Conservation (phyloP, 2,113 vertebrate species). For the Albula glossodonta region DNA sequence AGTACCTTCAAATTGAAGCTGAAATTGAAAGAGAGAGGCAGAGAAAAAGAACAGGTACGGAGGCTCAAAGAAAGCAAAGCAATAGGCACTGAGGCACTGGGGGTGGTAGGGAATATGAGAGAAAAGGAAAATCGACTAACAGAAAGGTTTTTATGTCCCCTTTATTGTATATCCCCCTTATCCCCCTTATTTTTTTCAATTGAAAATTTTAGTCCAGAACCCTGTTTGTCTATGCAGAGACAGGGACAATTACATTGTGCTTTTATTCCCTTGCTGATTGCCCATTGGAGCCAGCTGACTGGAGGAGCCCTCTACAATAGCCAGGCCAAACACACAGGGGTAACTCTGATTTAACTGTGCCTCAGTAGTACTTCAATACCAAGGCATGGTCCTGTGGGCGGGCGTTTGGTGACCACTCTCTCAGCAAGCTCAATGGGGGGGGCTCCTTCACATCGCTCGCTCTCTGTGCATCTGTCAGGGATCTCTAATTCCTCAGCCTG, state of each 20-base stretch:
- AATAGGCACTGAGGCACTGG: too few relatives aligned
- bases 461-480: neutral
- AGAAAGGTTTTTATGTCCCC: neutral
- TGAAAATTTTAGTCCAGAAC: too few relatives aligned
- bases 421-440: neutral
- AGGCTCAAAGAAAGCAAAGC: neutral
- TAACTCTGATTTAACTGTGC: neutral
- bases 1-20: too few relatives aligned
- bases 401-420: neutral
- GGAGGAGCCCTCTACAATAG: slow-evolving; percentile 2
- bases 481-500: neutral
- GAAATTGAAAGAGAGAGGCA: neutral
- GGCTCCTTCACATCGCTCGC: too few relatives aligned
- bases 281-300: slow-evolving; percentile 16
- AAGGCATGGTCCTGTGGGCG: neutral
- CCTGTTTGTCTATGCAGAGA: slow-evolving; percentile 47
- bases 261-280: too few relatives aligned
- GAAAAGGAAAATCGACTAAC: neutral
- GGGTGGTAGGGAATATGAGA: too few relatives aligned
- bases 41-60: neutral
- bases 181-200: neutral
- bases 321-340: neutral
- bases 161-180: neutral
- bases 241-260: too few relatives aligned
- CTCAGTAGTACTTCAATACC: neutral